Base-by-base conservation (phyloP, 1,140 invertebrate genomes). In the Bombus terrestris region DNA sequence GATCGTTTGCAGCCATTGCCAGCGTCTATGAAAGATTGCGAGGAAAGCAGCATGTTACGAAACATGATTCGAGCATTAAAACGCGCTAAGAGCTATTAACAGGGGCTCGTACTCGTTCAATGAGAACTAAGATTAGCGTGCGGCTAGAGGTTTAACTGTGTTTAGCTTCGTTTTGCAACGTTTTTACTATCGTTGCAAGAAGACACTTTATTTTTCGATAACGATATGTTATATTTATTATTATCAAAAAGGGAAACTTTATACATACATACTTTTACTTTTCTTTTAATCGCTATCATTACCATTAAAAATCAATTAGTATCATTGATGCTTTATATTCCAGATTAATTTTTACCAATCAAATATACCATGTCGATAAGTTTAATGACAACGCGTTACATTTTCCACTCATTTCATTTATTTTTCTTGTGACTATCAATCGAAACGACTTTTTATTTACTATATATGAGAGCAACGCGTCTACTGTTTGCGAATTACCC, bases 91-190 rank as follows among this genome's bases (percentile, higher is more conserved):
- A 77, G 87, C 91, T 92, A 89, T 93, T 92, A 89, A 84, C 81
- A 92, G 87, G 73, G 89, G 80, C 89, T 85, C 87, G 73, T 79
- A 74, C 76, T 81, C 72, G 86, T 89, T 84, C 87, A 92, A 89
- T 88, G 87, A 87, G 81, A 89, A 86, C 91, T 91, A 93, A 93
- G 91, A 93, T 93, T 93, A 92, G 88, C 88, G 66, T 83, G 47
- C 43, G 59, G 32, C 83, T 73, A 77, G 74, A 76, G 72, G 62
- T 89, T 89, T 82, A 83, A 86, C 79, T 82, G 74, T 80, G 71
- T 78, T 87, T 69, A 89, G 89, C 86, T 88, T 84, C 87, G 76
- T 72, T 92, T 90, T 86, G 86, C 87, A 89, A 91, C 86, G 78
- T 59, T 76, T 76, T 72, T 85, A 43, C 76, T 25, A 79, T 41